Conservation (phyloP, 1,140 invertebrate genomes). For the Cyclina sinensis region DNA sequence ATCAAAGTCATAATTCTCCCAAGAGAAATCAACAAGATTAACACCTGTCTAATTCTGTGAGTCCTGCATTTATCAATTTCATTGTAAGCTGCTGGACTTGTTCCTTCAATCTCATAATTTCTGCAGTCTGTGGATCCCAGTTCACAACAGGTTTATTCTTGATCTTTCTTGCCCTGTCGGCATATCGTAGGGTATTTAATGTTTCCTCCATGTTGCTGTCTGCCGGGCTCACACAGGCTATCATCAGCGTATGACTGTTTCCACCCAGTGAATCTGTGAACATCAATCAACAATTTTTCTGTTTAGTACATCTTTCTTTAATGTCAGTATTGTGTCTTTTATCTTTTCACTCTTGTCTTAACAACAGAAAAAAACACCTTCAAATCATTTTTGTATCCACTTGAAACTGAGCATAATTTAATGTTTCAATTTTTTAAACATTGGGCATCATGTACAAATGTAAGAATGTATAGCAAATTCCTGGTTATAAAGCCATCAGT, state of each 20-base stretch:
- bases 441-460: no score
- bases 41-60: constrained; percentile 30
- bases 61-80: constrained; percentile 47
- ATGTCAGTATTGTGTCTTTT: neutral
- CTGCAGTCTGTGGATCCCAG: constrained; percentile 91
- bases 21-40: no score
- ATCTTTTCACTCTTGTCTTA: no score
- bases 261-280: constrained; percentile 91
- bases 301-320: neutral
- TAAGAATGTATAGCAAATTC: no score
- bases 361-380: no score
- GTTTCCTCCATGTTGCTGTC: constrained; percentile 97
- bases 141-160: constrained; percentile 98
- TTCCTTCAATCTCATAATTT: constrained; percentile 84
- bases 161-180: constrained; percentile 95
- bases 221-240: constrained; percentile 97
- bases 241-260: constrained; percentile 97
- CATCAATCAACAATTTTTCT: neutral
- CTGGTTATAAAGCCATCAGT: no score
- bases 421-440: no score
- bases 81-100: constrained; percentile 78
- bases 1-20: no score
- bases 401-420: no score
- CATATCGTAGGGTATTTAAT: constrained; percentile 95
- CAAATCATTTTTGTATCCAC: no score